phyloP scores from a whole-genome alignment of 2,888 invertebrate genomes.

The Coecobrya sp. region DNA sequence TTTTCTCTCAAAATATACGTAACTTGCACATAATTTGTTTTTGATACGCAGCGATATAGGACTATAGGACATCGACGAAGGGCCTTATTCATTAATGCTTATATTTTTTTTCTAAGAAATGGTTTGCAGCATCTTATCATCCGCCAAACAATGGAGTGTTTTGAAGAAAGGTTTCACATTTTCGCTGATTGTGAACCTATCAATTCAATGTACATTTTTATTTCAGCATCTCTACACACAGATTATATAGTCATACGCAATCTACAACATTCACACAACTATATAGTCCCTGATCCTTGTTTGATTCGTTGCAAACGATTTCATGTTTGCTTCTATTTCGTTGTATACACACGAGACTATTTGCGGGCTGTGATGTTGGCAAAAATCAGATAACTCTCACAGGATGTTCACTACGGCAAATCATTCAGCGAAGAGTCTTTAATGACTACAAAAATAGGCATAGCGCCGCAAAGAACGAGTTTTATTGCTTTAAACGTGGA shows the following conservation, averaged over 20 bases:
- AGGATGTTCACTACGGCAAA: constrained; percentile 45
- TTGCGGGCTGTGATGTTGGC: background rate
- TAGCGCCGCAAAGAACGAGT: background rate
- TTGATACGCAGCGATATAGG: background rate
- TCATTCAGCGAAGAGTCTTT: constrained; percentile 59
- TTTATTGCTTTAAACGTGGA: background rate
- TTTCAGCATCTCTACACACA: background rate
- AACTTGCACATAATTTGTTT: background rate
- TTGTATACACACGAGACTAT: background rate
- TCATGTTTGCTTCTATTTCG: background rate
- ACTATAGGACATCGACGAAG: background rate
- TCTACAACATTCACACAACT: background rate
- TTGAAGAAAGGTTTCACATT: constrained; percentile 44
- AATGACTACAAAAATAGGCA: constrained; percentile 11
- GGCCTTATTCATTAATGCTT: background rate
- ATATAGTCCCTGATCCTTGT: background rate
- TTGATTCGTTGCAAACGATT: constrained; percentile 5
- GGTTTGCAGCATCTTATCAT: background rate
- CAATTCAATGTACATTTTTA: constrained; percentile 4
- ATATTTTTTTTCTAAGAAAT: background rate
- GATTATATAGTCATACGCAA: background rate
- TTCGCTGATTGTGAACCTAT: constrained; percentile 58
- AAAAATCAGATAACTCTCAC: constrained; percentile 58
- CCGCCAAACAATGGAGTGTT: background rate
- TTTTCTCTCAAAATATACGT: background rate